phyloP scores from a whole-genome alignment of 2,888 invertebrate species.

The Lottia scabra region DNA sequence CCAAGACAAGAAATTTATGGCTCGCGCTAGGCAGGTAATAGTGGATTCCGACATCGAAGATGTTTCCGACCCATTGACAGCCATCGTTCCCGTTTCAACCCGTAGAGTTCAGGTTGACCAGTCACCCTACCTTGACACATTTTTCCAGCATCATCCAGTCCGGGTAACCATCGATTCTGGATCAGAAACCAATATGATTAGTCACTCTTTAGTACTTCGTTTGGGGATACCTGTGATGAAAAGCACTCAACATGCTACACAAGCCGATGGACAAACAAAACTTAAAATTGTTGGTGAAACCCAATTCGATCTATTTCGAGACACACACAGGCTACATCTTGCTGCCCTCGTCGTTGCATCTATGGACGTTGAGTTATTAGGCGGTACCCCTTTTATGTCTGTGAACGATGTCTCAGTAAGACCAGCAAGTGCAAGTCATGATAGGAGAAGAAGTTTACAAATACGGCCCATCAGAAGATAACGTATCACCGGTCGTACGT shows the following conservation, averaged over 20 bases:
- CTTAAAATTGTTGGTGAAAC: background rate
- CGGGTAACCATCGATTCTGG: background rate
- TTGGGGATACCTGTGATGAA: background rate
- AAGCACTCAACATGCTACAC: background rate
- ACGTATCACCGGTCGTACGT: background rate
- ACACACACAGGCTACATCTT: background rate
- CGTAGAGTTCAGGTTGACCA: background rate
- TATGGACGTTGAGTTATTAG: background rate
- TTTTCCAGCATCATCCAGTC: background rate
- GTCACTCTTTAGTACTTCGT: background rate
- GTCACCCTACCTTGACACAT: background rate
- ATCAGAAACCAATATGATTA: background rate
- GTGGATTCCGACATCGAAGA: too few species aligned
- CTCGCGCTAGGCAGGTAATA: background rate
- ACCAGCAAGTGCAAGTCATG: background rate
- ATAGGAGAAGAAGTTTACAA: too few species aligned
- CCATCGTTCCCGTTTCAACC: background rate
- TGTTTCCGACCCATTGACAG: background rate
- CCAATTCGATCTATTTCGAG: background rate
- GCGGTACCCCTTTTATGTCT: background rate
- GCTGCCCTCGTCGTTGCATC: background rate
- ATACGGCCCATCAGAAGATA: too few species aligned
- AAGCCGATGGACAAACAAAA: background rate
- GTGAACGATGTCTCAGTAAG: background rate
- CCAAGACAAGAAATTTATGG: background rate